Evolutionary conservation across 2,797 vertebrate genomes (phyloP).

Genomic region (Naso thynnoides): DNA sequence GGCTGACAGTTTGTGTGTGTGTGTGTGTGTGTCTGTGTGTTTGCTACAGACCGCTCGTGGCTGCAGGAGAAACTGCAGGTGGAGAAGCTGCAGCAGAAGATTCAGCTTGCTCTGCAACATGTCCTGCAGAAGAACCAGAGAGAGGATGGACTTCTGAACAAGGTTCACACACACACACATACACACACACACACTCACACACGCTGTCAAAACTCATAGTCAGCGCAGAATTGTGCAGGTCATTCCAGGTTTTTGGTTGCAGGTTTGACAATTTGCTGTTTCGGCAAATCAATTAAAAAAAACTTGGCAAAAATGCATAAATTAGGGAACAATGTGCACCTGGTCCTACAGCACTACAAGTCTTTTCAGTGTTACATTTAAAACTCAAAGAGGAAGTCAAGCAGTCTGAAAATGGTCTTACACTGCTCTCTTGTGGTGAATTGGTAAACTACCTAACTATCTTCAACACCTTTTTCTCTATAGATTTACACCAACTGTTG

Average conservation of each 20-base stretch:
- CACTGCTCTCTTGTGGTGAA: constrained; percentile 12
- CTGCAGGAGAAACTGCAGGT: constrained; percentile 94
- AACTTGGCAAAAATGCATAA: background rate
- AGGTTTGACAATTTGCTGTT: too few species aligned
- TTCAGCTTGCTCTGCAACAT: constrained; percentile 91
- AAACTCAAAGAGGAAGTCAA: background rate
- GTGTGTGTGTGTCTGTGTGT: constrained; percentile 84
- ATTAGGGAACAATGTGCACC: too few species aligned
- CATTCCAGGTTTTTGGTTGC: background rate
- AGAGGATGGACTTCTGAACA: constrained; percentile 91
- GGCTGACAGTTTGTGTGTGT: constrained; percentile 69
- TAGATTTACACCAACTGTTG: too few species aligned
- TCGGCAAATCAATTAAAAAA: too few species aligned
- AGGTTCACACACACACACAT: constrained; percentile 79
- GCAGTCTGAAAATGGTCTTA: background rate
- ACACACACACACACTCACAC: background rate
- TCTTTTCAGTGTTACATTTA: background rate
- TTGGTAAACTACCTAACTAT: background rate
- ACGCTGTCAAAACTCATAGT: too few species aligned
- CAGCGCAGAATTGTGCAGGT: too few species aligned
- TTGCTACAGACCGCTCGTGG: constrained; percentile 90
- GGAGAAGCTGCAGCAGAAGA: constrained; percentile 94
- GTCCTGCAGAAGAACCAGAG: constrained; percentile 93
- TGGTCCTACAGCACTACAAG: too few species aligned
- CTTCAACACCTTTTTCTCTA: too few species aligned